A percentile compares a stretch with the other conserved stretches of the same genome.
Evolutionary conservation across 2,888 invertebrate species (phyloP).

Genomic region (Ferdinandea cuprea): DNA sequence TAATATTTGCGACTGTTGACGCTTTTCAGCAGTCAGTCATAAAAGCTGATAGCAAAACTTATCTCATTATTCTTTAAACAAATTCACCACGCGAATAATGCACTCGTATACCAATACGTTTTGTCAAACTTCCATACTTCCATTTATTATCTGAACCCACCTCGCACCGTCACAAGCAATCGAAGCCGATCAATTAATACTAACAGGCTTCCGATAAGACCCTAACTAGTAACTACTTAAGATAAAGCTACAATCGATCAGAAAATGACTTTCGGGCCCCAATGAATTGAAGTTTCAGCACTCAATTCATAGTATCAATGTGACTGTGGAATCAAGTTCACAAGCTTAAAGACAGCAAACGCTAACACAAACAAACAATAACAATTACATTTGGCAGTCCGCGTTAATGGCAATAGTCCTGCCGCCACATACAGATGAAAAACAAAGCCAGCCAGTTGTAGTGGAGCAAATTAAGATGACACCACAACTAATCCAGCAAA

Average conservation of each 20-base stretch:
- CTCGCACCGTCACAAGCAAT: constrained; percentile 43
- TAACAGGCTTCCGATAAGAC: constrained; percentile 51
- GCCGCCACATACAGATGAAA: constrained; percentile 29
- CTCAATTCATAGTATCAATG: constrained; percentile 17
- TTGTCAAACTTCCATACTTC: too few species aligned
- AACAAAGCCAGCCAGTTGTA: constrained; percentile 43
- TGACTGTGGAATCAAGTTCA: constrained; percentile 44
- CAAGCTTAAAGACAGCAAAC: background rate
- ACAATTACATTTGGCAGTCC: constrained; percentile 18
- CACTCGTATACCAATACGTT: too few species aligned
- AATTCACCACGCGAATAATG: too few species aligned
- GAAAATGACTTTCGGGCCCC: constrained; percentile 34
- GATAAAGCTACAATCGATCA: constrained; percentile 62
- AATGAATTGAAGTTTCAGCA: constrained; percentile 30
- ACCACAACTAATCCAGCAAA: constrained; percentile 57
- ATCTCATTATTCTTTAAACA: too few species aligned
- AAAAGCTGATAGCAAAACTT: too few species aligned
- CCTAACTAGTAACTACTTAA: constrained; percentile 38
- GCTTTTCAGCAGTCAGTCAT: too few species aligned
- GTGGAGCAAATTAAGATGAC: constrained; percentile 65
- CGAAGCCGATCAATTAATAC: constrained; percentile 64
- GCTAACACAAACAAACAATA: constrained; percentile 54
- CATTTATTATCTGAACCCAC: background rate
- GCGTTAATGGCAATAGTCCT: constrained; percentile 34
- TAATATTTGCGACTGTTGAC: too few species aligned